Base-by-base conservation (phyloP, 2,888 invertebrate species). In the Mimas tiliae region DNA sequence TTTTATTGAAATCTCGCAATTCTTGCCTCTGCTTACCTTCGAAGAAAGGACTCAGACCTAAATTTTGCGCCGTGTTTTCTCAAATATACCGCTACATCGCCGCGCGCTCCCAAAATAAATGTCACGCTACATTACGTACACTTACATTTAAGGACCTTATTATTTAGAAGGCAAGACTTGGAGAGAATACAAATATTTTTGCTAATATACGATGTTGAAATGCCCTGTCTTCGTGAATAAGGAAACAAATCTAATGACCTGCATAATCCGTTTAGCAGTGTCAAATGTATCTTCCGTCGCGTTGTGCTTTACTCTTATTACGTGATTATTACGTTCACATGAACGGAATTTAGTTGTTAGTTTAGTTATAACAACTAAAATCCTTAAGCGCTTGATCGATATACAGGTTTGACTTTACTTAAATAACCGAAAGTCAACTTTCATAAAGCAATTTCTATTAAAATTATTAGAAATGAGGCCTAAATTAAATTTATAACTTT, bases 71-170 rank as follows among this genome's bases (percentile, higher is more conserved):
- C 77, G 66, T 72, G 75, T 79, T 83, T 85, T 81, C 71, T 67
- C 69, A 70, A 75, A 79, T 79, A 76, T 87, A 87, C 89, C 89
- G 91, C 84, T 90, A 88, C 79, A 74, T 83, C 78, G 79, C 77
- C 80, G 78, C 48, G 33, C 74, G 68, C 47, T 71, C 75, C 76
- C 76, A 80, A 87, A 85, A 86, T 87, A 86, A 86, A 86, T 78
- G 76, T 86, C 82, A 81, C 79, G 77, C 76, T 76, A 77, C 72
- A 80, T 83, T 82, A 82, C 79, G 73, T 72, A 73, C 68, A 66
- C 58, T 68, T 67, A 63, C 34, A 50, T 63, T 50, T 62, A 67
- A 70, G 69, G 53, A 68, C 62, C 66, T 70, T 65, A 67, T 70
- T 64, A 66, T 68, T 69, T 70, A 62, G 45, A 16, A 67, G 55